Base-by-base conservation (phyloP, 2,113 vertebrate species). In the Spea bombifrons region DNA sequence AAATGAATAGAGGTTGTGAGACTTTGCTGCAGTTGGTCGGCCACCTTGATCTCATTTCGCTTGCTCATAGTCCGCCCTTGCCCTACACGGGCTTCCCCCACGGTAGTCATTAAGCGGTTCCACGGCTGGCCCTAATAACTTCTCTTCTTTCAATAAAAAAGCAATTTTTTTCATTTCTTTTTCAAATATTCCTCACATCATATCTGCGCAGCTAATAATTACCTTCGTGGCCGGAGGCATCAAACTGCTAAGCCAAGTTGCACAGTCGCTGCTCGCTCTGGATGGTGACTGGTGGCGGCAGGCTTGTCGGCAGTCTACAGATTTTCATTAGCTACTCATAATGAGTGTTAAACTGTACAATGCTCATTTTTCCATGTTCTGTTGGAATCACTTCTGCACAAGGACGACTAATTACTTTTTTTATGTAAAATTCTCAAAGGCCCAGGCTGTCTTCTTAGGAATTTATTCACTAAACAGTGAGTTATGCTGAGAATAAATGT, bases 111-210 rank as follows among this genome's bases (percentile, higher is more conserved):
- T 68, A 64, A 5, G 13, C 74, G 6, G 63, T 55, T 47, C 64
- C 16, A 6, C 49, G 5, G 63, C 75, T 43, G 16, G 61, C 66
- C 30, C 52, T 69, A 61, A 69, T 61, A 76, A 9, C 75, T 48
- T 69, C 66, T 61, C 12, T 63, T 63, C 49, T 55, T 68, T 70
- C 70, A 70, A 76, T 76, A 69, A 59, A 69, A 69, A 17, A 15
- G 59, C 46, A 52, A 77, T 44, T 69, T 61, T n/a, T 76, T 70
- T 70, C 75, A 77, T 76, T 70, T 70, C 66, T 70, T 70, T 77
- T 77, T 77, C 53, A 45, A 50, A 77, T 77, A 55, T 76, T 69
- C n/a, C 52, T 13, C 48, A 17, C 30, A 48, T 65, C 65, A 47
- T 44, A 48, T 76, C 75, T 76, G 75, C 66, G 57, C 9, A 12